Evolutionary conservation across 2,888 invertebrate genomes (phyloP), one percentile per base, ranked within the genome.

Genomic region (Arenicola marina): DNA sequence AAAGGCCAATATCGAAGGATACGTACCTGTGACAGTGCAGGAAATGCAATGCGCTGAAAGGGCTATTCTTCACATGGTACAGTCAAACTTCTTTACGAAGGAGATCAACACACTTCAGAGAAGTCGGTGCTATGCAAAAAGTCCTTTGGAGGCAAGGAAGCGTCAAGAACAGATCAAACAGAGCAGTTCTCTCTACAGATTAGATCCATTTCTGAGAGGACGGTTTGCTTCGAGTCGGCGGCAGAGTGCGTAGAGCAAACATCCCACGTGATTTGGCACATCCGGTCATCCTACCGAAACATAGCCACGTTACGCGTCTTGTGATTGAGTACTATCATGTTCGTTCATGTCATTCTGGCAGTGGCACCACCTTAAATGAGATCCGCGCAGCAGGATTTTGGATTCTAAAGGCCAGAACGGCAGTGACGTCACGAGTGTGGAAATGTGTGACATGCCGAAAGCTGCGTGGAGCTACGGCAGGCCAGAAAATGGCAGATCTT

Each of bases 401-500:
- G n/a, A n/a, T n/a, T n/a, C n/a, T n/a, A n/a, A n/a, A n/a, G n/a
- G n/a, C n/a, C n/a, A n/a, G n/a, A n/a, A n/a, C n/a, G n/a, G n/a
- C n/a, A n/a, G n/a, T n/a, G n/a, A n/a, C n/a, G n/a, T n/a, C n/a
- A n/a, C n/a, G n/a, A n/a, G n/a, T n/a, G n/a, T n/a, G n/a, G n/a
- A n/a, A n/a, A n/a, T n/a, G n/a, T n/a, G n/a, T n/a, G n/a, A n/a
- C n/a, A n/a, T n/a, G n/a, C n/a, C n/a, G n/a, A n/a, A n/a, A n/a
- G n/a, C n/a, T n/a, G n/a, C n/a, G n/a, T n/a, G n/a, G n/a, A n/a
- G n/a, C n/a, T n/a, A n/a, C n/a, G n/a, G n/a, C n/a, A n/a, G n/a
- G 66, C 3, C 74, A 77, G 46, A 72, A 79, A 21, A 82, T 80
- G 79, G 75, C 77, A 1, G 69, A 76, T 29, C 67, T 82, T 7